Evolutionary conservation across 2,797 vertebrate species (phyloP).

Genomic region (Cyprinodon diabolis): DNA sequence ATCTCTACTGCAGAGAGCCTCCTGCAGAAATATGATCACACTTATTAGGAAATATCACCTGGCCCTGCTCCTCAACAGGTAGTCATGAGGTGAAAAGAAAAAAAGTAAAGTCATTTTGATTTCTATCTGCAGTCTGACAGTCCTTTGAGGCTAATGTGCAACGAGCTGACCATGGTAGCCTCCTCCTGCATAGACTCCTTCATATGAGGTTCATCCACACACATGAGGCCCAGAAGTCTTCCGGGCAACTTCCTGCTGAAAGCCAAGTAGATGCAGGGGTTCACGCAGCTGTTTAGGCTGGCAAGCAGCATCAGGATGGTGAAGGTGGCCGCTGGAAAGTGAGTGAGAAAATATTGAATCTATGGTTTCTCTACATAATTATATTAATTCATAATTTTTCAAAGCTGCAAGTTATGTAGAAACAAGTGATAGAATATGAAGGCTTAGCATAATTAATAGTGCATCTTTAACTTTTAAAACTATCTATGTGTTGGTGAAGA

Average conservation of each 20-base stretch:
- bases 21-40: not conserved
- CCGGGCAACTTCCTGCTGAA: constrained; percentile 73
- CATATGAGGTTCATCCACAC: constrained; percentile 33
- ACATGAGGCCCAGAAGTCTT: constrained; percentile 47
- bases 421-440: not conserved
- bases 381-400: not conserved
- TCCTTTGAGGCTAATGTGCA: constrained; percentile 75
- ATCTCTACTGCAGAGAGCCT: not conserved
- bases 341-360: not conserved
- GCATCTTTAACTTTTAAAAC: not conserved
- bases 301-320: constrained; percentile 82
- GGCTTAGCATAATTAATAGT: not conserved
- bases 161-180: constrained; percentile 72
- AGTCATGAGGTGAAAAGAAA: not conserved
- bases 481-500: not conserved
- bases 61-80: not conserved
- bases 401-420: not conserved
- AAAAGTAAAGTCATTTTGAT: not conserved
- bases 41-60: not conserved
- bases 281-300: constrained; percentile 82
- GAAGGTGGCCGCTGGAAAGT: constrained; percentile 74
- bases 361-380: not conserved
- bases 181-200: constrained; percentile 74
- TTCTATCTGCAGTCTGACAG: constrained; percentile 64
- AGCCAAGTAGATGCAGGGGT: constrained; percentile 82